Evolutionary conservation across 2,113 vertebrate species (phyloP), one percentile per base, ranked within the genome.

Genomic region (Myodes glareolus): DNA sequence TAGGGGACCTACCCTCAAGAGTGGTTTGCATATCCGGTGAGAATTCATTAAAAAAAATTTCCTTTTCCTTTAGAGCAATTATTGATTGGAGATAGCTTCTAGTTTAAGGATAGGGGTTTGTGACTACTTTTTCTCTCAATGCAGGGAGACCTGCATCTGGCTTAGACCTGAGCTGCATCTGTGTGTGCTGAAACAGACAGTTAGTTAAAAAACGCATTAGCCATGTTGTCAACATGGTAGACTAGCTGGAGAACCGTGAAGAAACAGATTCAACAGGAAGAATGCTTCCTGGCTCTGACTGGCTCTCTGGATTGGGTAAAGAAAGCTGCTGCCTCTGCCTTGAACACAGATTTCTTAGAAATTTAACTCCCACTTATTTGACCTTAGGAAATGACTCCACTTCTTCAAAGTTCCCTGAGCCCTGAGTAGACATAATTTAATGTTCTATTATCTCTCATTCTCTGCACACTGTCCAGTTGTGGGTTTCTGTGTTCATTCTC

Each of bases 331-430:
- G 11, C 4, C 1, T 39, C 58, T 1, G 14, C 80, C 39, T 87
- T 63, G 12, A 9, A 58, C 47, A 1, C 17, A 1, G 13, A 14
- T 29, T 52, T 77, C 95, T n/a, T 61, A n/a, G 63, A 73, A 27
- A 39, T 81, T 36, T 72, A 33, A 36, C 82, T 19, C 16, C 72
- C 91, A 17, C 39, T 68, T 90, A 94, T 72, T 70, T 42, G 95
- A 68, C 96, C 96, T 87, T 67, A 91, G 97, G 95, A 93, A 98
- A 55, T 52, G 17, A 31, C 19, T 80, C 50, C 9, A 17, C 29
- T 36, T 80, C 33, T 36, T 31, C 29, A 50, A 29, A 78, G 29
- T 17, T 52, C 31, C 50, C 7, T 78, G 47, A 52, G 77, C 31
- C 76, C 29, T 78, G 29, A 50, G 29, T 25, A 29, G 3, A 50